Percentiles rank a stretch among this genome's conserved stretches.
Evolutionary conservation across 1,140 invertebrate species (phyloP).

Genomic region (Meloidogyne floridensis): DNA sequence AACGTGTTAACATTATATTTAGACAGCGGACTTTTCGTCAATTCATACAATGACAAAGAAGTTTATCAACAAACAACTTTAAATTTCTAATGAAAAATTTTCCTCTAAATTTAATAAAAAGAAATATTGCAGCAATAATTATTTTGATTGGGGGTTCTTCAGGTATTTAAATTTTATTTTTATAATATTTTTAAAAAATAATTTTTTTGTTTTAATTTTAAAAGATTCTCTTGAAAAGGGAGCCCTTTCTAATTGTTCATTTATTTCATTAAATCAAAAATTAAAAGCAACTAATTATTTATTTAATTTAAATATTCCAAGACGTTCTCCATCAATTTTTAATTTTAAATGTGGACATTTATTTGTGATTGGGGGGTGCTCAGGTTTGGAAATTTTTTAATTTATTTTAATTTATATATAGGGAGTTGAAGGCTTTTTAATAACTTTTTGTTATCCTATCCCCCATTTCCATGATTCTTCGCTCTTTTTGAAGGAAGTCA

Average conservation of each 20-base stretch:
- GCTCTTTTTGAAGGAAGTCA: too few relatives aligned
- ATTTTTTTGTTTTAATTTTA: neutral
- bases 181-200: neutral
- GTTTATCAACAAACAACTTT: too few relatives aligned
- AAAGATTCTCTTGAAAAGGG: neutral
- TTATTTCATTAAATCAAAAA: slow-evolving; percentile 1
- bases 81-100: neutral
- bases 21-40: too few relatives aligned
- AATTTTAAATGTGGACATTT: slow-evolving; percentile 6
- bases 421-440: too few relatives aligned
- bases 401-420: neutral
- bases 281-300: neutral
- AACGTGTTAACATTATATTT: too few relatives aligned
- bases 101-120: neutral
- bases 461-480: too few relatives aligned
- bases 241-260: neutral
- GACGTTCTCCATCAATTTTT: slow-evolving; percentile 6
- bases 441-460: too few relatives aligned
- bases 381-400: neutral
- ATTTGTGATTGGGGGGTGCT: slow-evolving; percentile 1
- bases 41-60: too few relatives aligned
- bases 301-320: neutral
- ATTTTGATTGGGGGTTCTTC: slow-evolving; percentile 1
- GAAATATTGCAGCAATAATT: neutral
- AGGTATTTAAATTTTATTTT: neutral